A percentile compares a stretch with the other conserved stretches of the same genome.
Evolutionary conservation across 2,113 vertebrate genomes (phyloP).

Genomic region (Condylura cristata): DNA sequence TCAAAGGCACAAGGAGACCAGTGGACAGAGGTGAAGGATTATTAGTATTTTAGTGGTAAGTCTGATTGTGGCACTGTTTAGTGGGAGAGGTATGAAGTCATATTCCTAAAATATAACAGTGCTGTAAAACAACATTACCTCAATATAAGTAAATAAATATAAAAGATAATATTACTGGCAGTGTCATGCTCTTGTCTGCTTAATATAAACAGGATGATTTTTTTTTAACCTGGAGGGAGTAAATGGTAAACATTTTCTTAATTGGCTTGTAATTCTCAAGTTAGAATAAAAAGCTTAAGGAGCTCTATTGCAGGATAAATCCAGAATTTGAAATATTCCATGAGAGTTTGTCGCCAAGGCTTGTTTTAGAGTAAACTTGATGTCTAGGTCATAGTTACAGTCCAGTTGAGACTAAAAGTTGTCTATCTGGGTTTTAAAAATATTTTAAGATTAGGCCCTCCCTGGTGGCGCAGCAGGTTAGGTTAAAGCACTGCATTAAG

Average conservation of each 20-base stretch:
- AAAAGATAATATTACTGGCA: no score
- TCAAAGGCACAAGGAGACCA: no score
- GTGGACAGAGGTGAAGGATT: no score
- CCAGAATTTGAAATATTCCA: background rate
- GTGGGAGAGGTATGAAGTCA: no score
- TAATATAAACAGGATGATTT: background rate
- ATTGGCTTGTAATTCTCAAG: constrained; percentile 9
- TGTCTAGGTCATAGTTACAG: background rate
- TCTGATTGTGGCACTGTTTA: no score
- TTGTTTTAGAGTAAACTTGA: background rate
- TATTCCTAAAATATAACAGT: no score
- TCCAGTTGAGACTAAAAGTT: background rate
- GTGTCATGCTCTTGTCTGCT: background rate
- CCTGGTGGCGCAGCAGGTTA: no score
- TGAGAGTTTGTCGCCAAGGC: background rate
- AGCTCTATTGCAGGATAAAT: background rate
- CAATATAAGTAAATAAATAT: no score
- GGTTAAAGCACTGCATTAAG: no score
- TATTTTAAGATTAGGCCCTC: background rate
- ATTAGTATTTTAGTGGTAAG: no score
- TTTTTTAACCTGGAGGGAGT: background rate
- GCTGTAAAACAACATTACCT: no score
- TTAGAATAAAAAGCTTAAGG: background rate
- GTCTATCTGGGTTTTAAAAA: background rate
- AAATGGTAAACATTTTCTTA: background rate